phyloP scores from a whole-genome alignment of 1,140 invertebrate genomes.

The Condylostylus longicornis region DNA sequence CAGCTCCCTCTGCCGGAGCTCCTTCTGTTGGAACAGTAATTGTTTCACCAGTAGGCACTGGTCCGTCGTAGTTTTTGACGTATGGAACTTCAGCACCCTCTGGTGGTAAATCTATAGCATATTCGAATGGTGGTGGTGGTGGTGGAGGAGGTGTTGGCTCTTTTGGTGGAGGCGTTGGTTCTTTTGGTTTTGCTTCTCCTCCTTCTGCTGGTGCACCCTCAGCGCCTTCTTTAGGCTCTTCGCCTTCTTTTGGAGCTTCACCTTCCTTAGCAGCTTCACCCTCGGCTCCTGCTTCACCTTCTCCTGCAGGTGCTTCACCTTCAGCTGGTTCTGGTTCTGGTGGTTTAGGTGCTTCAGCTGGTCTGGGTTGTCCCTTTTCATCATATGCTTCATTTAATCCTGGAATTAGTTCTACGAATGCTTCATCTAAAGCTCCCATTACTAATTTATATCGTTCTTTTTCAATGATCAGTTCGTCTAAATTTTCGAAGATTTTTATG shows the following conservation, averaged over 20 bases:
- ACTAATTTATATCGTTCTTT: conserved; percentile 97
- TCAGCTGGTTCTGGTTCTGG: conserved; percentile 29
- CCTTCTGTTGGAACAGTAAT: conserved; percentile 18
- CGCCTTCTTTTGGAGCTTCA: conserved; percentile 16
- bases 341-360: conserved; percentile 23
- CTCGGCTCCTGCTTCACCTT: conserved; percentile 17
- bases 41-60: conserved; percentile 29
- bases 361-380: conserved; percentile 20
- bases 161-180: conserved; percentile 18
- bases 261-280: conserved; percentile 12
- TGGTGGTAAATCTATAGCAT: conserved; percentile 29
- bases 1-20: conserved; percentile 24
- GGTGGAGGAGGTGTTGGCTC: conserved; percentile 31
- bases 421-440: conserved; percentile 92
- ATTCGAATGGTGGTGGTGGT: conserved; percentile 34
- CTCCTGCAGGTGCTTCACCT: conserved; percentile 19
- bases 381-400: conserved; percentile 36
- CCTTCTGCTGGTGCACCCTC: conserved; percentile 31
- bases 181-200: conserved; percentile 16
- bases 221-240: conserved; percentile 28
- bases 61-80: conserved; percentile 30
- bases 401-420: conserved; percentile 86
- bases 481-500: conserved; percentile 8
- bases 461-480: conserved; percentile 96
- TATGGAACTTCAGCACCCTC: conserved; percentile 33